Evolutionary conservation across 2,797 vertebrate species (phyloP).

Genomic region (Coluber constrictor): DNA sequence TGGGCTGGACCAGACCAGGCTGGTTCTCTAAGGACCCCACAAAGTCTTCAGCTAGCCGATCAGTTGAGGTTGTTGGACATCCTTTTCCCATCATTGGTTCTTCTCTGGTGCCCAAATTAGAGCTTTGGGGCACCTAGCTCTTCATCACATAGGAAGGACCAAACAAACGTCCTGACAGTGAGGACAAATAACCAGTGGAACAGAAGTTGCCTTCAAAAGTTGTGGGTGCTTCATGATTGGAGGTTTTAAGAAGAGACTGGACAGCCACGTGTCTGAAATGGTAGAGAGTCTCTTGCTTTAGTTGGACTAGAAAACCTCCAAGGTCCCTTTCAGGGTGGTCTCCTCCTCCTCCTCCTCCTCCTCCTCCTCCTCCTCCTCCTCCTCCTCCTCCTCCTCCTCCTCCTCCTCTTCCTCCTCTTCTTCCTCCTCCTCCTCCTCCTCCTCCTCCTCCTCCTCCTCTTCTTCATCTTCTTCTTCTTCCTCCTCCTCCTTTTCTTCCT

Average conservation of each 20-base stretch:
- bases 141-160: background rate
- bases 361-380: fast-evolving
- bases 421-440: background rate
- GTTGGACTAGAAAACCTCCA: background rate
- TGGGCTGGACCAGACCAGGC: background rate
- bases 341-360: too few species aligned
- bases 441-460: too few species aligned
- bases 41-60: background rate
- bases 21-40: background rate
- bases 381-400: background rate
- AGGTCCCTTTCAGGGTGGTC: background rate
- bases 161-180: background rate
- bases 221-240: background rate
- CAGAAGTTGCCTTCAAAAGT: background rate
- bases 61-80: background rate
- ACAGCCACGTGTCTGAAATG: background rate
- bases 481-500: fast-evolving
- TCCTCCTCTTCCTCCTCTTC: background rate
- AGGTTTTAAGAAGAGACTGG: background rate
- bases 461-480: too few species aligned
- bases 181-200: background rate
- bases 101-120: background rate
- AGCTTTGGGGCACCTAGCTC: background rate
- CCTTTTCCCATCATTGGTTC: background rate
- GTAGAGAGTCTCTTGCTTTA: background rate